Evolutionary conservation across 2,113 vertebrate species (phyloP), one percentile per base, ranked within the genome.

Genomic region (Zapus hudsonius): DNA sequence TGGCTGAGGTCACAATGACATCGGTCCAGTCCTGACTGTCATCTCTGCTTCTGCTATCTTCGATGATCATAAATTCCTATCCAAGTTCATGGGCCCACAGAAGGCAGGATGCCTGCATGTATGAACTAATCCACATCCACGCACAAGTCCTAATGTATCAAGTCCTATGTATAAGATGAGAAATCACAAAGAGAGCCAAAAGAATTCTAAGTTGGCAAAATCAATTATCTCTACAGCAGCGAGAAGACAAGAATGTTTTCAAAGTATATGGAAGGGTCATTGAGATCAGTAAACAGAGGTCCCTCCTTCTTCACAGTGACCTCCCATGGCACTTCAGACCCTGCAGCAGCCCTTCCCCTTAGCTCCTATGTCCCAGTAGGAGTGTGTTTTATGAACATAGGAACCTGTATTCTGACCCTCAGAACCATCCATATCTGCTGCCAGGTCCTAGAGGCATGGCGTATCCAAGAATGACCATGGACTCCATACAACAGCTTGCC

Each of bases 381-480:
- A 20, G 29, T 31, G 36, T 57, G 33, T 11, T n/a, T 15, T n/a
- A 16, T 33, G 81, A 47, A 66, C 0, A 2, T 3, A 44, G 25
- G 11, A 36, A 25, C 1, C 55, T 55, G 57, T 12, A 10, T 19
- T 33, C 16, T 11, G 29, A 67, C 22, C 57, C n/a, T 55, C 80
- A 38, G 36, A 33, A 12, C 63, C 52, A 27, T 40, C 23, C 20
- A 4, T 12, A 31, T 33, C 36, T 55, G 55, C 63, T 44, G 29
- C 11, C 3, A 44, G 52, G 47, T 25, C 12, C 74, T 36, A 1
- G 3, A 5, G 31, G 6, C 23, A 19, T 4, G 1, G 9, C 5
- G 17, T 57, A 6, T 59, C 25, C 27, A 38, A 57, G 40, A 55
- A 8, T 15, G 2, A 47, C 6, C 38, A 11, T 1, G 9, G 52